Conservation (phyloP, 2,797 vertebrate species). For the Setipinna tenuifilis region DNA sequence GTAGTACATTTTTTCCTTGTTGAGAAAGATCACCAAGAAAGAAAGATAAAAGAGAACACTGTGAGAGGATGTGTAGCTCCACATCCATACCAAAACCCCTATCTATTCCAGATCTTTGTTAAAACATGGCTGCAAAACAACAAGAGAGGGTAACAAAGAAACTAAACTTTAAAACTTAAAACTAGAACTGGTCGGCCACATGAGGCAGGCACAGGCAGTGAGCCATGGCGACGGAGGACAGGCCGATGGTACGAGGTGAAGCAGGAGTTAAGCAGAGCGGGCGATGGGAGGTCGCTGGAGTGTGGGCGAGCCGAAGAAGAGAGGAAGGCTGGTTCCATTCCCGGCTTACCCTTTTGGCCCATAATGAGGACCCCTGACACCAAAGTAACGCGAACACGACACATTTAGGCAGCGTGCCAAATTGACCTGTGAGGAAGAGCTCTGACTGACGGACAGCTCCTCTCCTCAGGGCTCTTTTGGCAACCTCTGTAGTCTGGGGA, state of each 20-base stretch:
- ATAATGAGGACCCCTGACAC: conserved; percentile 76
- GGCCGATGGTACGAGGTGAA: conserved; percentile 12
- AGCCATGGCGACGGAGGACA: conserved; percentile 43
- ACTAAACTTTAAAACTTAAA: too few species aligned
- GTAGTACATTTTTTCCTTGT: neutral
- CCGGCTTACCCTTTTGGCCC: conserved; percentile 69
- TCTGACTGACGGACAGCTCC: conserved; percentile 68
- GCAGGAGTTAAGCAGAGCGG: conserved; percentile 47
- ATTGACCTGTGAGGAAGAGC: conserved; percentile 67
- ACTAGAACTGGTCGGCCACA: too few species aligned
- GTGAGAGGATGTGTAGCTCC: neutral
- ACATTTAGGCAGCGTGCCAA: conserved; percentile 74
- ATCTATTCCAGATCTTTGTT: neutral
- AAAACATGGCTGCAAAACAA: too few species aligned
- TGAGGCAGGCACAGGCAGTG: neutral
- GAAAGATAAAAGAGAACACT: neutral
- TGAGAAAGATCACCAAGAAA: neutral
- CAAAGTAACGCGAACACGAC: conserved; percentile 65
- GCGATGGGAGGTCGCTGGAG: conserved; percentile 56
- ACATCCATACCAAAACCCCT: neutral
- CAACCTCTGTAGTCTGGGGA: conserved; percentile 39
- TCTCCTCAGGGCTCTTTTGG: conserved; percentile 63
- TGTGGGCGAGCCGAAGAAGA: conserved; percentile 57
- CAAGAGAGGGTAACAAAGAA: too few species aligned
- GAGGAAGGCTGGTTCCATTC: too few species aligned